Evolutionary conservation across 2,888 invertebrate species (phyloP), one percentile per base, ranked within the genome.

Genomic region (Dynastes maya): DNA sequence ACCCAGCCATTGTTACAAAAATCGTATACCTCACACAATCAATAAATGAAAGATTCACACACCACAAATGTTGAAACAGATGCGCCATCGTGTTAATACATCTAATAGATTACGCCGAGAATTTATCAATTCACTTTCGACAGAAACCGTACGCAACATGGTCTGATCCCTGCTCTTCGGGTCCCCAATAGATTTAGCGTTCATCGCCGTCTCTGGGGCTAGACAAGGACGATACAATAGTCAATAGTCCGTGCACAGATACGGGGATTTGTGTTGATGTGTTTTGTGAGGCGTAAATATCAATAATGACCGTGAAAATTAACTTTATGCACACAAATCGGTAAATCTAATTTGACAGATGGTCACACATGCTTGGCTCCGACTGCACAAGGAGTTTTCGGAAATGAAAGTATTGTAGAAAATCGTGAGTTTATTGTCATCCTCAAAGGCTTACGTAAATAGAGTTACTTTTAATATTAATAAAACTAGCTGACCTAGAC

Each of bases 261-360:
- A 11, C 9, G 45, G 45, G 45, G 75, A 64, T 75, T 75, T 63
- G 78, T 78, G 78, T 65, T 75, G 78, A 78, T 78, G 78, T 78
- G 78, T 78, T 74, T 67, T 74, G 74, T 76, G 79, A 79, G 51
- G 76, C 79, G 76, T 76, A 70, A 79, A 75, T 76, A 68, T 75
- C 68, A 70, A 68, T 78, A 78, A 78, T 64, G 65, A 74, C 65
- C 65, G 72, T 74, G 67, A 74, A 77, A 61, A 68, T 77, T 70
- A 61, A 68, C 67, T 61, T 70, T 76, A 53, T 76, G 32, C 32
- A 51, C 51, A 51, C 70, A 70, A 32, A 70, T 70, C 27, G 70
- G 32, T 49, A 51, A 70, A 51, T 49, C 70, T 70, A 55, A 70
- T 53, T 53, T 51, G 53, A 70, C 70, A 70, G 70, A 55, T 70